Conservation (phyloP, 2,113 vertebrate genomes). For the Gadus chalcogrammus region DNA sequence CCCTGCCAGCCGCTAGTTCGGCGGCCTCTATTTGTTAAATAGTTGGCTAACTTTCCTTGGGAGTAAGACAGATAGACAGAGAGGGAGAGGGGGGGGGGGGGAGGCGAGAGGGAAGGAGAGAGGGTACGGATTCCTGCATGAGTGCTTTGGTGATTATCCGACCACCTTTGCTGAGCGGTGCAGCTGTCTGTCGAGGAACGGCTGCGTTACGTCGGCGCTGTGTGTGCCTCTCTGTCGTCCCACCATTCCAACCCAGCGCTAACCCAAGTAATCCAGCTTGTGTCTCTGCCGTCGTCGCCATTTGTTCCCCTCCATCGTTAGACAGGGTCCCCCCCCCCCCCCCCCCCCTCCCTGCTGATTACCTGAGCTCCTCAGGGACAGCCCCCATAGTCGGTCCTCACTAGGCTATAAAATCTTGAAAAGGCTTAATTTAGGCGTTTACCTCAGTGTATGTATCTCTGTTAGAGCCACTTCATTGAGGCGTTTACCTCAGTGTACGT, state of each 20-base stretch:
- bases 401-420: no score
- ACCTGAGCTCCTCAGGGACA: no score
- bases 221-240: slow-evolving; percentile 75
- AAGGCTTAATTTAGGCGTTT: no score
- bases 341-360: no score
- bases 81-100: slow-evolving; percentile 53
- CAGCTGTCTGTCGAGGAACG: no score
- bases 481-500: no score
- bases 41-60: slow-evolving; percentile 66
- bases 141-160: slow-evolving; percentile 84
- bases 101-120: slow-evolving; percentile 52
- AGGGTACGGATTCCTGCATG: slow-evolving; percentile 37
- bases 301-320: neutral
- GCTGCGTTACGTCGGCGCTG: no score
- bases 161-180: slow-evolving; percentile 77
- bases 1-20: slow-evolving; percentile 53
- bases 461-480: no score
- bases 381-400: no score
- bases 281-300: neutral
- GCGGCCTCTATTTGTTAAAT: slow-evolving; percentile 80
- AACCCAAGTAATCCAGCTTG: slow-evolving; percentile 80
- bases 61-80: slow-evolving; percentile 30
- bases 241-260: slow-evolving; percentile 73
- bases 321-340: no score
- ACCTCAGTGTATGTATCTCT: no score